A percentile compares a stretch with the other conserved stretches of the same genome.
Evolutionary conservation across 2,888 invertebrate species (phyloP).

Genomic region (Sussaba pulchella): DNA sequence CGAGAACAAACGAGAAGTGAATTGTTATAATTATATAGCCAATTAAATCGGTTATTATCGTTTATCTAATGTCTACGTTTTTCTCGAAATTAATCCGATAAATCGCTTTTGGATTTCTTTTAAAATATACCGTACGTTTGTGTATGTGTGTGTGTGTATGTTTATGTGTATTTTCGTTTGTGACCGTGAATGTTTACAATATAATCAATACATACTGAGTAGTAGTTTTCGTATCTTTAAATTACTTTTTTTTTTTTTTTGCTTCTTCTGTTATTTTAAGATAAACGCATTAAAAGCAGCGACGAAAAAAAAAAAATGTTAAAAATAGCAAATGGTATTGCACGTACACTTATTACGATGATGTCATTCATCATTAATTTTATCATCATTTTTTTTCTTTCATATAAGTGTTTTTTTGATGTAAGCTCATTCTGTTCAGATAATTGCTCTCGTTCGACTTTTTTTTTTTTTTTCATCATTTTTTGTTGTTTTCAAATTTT

Average conservation of each 20-base stretch:
- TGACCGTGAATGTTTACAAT: slow-evolving; percentile 45
- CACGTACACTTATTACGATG: slow-evolving; percentile 52
- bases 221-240: slow-evolving; percentile 53
- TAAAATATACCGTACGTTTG: slow-evolving; percentile 46
- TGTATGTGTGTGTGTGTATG: slow-evolving; percentile 11
- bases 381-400: slow-evolving; percentile 55
- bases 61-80: slow-evolving; percentile 51
- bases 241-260: slow-evolving; percentile 42
- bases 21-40: slow-evolving; percentile 39
- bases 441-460: slow-evolving; percentile 69
- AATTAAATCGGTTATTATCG: slow-evolving; percentile 55
- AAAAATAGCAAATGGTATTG: slow-evolving; percentile 45
- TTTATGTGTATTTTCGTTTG: slow-evolving; percentile 16
- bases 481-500: slow-evolving; percentile 24
- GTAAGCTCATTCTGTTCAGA: slow-evolving; percentile 77
- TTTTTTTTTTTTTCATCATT: slow-evolving; percentile 8
- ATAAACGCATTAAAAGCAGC: slow-evolving; percentile 55
- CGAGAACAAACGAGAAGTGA: slow-evolving; percentile 16
- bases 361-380: slow-evolving; percentile 33
- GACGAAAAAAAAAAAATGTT: slow-evolving; percentile 45
- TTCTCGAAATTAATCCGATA: slow-evolving; percentile 38
- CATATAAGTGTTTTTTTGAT: slow-evolving; percentile 72
- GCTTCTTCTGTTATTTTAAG: slow-evolving; percentile 12
- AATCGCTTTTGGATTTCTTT: slow-evolving; percentile 49
- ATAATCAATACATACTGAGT: slow-evolving; percentile 61